Evolutionary conservation across 2,888 invertebrate genomes (phyloP).

Genomic region (Plemyria rubiginata): DNA sequence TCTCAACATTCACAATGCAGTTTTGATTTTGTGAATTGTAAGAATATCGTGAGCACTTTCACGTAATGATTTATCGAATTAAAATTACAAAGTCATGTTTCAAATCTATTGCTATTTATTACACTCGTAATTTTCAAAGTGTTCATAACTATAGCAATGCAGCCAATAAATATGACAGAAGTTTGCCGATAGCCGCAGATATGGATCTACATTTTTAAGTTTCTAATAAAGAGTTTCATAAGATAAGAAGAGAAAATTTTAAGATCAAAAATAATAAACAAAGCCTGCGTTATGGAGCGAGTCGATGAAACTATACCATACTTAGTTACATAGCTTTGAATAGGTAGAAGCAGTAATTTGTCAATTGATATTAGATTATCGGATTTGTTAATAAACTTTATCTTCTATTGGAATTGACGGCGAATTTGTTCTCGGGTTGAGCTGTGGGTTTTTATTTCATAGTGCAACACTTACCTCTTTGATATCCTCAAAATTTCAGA

Average conservation of each 20-base stretch:
- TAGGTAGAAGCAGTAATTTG: not conserved
- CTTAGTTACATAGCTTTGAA: not conserved
- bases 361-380: not conserved
- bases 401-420: not conserved
- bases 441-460: too few species aligned
- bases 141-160: slow-evolving; percentile 29
- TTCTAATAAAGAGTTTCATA: slow-evolving; percentile 38
- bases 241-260: slow-evolving; percentile 27
- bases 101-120: slow-evolving; percentile 39
- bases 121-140: slow-evolving; percentile 22
- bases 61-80: slow-evolving; percentile 50
- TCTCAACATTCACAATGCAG: slow-evolving; percentile 38
- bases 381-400: not conserved
- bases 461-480: too few species aligned
- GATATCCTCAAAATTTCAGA: too few species aligned
- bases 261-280: slow-evolving; percentile 29
- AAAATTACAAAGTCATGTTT: slow-evolving; percentile 41
- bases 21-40: slow-evolving; percentile 42
- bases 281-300: slow-evolving; percentile 19
- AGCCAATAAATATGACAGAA: slow-evolving; percentile 40
- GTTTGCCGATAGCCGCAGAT: slow-evolving; percentile 44
- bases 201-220: slow-evolving; percentile 44
- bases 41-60: slow-evolving; percentile 53
- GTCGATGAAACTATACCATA: slow-evolving; percentile 20
- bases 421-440: too few species aligned